Evolutionary conservation across 2,797 vertebrate species (phyloP), one percentile per base, ranked within the genome.

Genomic region (Pipistrellus nathusii): DNA sequence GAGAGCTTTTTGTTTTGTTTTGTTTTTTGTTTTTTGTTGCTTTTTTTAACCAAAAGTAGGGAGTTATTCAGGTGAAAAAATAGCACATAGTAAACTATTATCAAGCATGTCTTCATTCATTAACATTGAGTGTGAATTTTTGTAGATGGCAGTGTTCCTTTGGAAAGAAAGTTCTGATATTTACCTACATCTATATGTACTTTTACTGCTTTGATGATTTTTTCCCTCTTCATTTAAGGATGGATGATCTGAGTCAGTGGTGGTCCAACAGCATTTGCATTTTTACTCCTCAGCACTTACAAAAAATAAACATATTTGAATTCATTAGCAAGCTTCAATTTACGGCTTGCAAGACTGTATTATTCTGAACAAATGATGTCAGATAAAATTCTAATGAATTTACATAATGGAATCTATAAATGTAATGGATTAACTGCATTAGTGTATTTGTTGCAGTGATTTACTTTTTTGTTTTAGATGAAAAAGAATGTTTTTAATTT

Each of bases 401-500:
- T 98, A 89, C 96, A 97, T 96, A 97, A 97, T 88, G 17, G 75
- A 95, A 68, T 73, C 92, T 96, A 97, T 88, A 95, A 72, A 96
- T 93, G 12, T 94, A 97, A 95, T 94, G 92, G 92, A 96, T 97
- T 98, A 14, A 80, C 15, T 18, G 30, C 93, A 94, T 94, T 94
- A 97, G 90, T 85, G 41, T 66, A 85, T 97, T 92, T 97, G 62
- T 93, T 93, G 71, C n/a, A 68, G 59, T 87, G 94, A 96, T 97
- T 96, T 95, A 68, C 32, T 85, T 94, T 95, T 92, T 57, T 59
- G 93, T 86, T 93, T 69, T 75, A 64, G 57, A 62, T 76, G 80
- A 75, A 94, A 97, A 97, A 69, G 75, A 66, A 96, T 90, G 25
- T 8, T 97, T 97, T 97, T 96, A 97, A 85, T 97, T 97, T 97